Evolutionary conservation across 2,797 vertebrate species (phyloP).

Genomic region (Semotilus atromaculatus): DNA sequence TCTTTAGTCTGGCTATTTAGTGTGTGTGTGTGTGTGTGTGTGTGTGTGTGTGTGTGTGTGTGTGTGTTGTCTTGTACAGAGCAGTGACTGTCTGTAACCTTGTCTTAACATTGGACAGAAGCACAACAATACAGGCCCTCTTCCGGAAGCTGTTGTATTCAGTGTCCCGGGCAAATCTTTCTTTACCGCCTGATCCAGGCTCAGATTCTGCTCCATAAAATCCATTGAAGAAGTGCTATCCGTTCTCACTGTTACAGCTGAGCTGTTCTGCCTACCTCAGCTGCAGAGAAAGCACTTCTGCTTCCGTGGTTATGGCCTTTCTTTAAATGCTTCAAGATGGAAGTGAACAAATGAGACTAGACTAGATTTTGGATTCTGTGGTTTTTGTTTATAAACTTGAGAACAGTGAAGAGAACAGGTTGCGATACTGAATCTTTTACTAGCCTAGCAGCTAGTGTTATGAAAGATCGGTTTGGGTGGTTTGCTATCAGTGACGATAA

Average conservation of each 20-base stretch:
- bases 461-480: not conserved
- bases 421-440: not conserved
- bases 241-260: conserved; percentile 15
- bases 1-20: not conserved
- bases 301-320: conserved; percentile 24
- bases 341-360: conserved; percentile 4
- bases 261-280: conserved; percentile 32
- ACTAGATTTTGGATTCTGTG: not conserved
- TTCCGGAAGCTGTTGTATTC: conserved; percentile 41
- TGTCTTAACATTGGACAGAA: conserved; percentile 24
- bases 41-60: not conserved
- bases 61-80: not conserved
- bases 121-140: conserved; percentile 8
- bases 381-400: not conserved
- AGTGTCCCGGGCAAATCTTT: conserved; percentile 12
- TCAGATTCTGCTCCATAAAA: not conserved
- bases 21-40: not conserved
- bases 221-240: conserved; percentile 8
- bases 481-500: conserved; percentile 7
- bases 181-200: not conserved
- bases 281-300: conserved; percentile 28
- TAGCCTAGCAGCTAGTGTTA: not conserved
- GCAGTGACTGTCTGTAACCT: conserved; percentile 38
- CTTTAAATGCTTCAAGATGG: conserved; percentile 14
- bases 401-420: not conserved